Evolutionary conservation across 2,113 vertebrate species (phyloP), one percentile per base, ranked within the genome.

Genomic region (Protomyctophum bolini): DNA sequence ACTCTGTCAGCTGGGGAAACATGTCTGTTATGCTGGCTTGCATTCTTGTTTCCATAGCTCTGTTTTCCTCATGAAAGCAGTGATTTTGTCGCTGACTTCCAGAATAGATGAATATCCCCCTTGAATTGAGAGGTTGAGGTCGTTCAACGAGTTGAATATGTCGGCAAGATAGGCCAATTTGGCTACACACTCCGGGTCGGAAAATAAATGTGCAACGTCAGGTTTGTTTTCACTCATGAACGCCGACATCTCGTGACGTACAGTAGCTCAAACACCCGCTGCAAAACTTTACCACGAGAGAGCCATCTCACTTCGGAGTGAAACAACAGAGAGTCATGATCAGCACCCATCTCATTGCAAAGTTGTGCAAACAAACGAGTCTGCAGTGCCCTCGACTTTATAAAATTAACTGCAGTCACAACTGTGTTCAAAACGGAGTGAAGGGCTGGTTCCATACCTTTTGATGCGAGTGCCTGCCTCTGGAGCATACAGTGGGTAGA

Each of bases 81-180:
- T 72, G 58, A 68, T 60, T 65, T 76, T 75, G 73, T 68, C 63
- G 59, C 72, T 75, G 10, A 66, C 68, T 47, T 81, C 68, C 8
- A 68, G 59, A 28, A 72, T 46, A 54, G 63, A 62, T 14, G 58
- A 14, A 50, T 76, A 58, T 15, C 52, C 29, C 51, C 70, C 64
- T 66, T 73, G 68, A 11, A 51, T 72, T 8, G 63, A 64, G 48
- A 62, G 51, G 57, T 68, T 67, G 52, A 74, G 55, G 60, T 56
- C 46, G 60, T 70, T 79, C n/a, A 66, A 49, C 41, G 48, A 68
- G 60, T 49, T 70, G 75, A 76, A 64, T 51, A 70, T 12, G 29
- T 58, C 15, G 12, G 63, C 50, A 62, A 67, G 57, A 51, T 54
- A 68, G 21, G 59, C 21, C 29, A 60, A 28, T 63, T 69, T 64